These are phyloP conservation scores for Thecophora atra DNA, from an alignment of 2,888 invertebrate genomes.

Conservation along the genomic window DNA sequence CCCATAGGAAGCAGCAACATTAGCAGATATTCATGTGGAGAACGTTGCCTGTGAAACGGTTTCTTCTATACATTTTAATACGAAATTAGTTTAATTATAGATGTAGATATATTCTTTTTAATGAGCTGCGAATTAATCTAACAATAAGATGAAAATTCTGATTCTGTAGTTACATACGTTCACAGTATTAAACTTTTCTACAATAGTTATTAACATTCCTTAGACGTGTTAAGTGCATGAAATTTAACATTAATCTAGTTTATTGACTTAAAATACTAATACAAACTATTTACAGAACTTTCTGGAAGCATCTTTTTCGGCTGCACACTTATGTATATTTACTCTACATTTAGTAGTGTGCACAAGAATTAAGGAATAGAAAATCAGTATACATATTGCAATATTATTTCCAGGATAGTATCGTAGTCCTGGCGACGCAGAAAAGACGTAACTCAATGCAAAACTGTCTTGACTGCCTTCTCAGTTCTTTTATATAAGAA, in stretches of 20 bases:
- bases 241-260: conserved; percentile 3
- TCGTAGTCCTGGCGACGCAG: too few relatives aligned
- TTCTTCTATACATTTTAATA: conserved; percentile 19
- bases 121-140: conserved; percentile 8
- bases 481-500: background rate
- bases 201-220: conserved; percentile 2
- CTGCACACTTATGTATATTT: too few relatives aligned
- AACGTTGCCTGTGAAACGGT: background rate
- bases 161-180: conserved; percentile 13
- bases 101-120: conserved; percentile 9
- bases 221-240: too few relatives aligned
- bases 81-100: conserved; percentile 16
- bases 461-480: background rate
- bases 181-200: conserved; percentile 13
- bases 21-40: background rate
- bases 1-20: conserved; percentile 1
- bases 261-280: conserved; percentile 3
- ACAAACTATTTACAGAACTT: background rate
- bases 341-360: background rate
- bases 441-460: too few relatives aligned
- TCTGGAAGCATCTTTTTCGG: too few relatives aligned
- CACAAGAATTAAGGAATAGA: background rate
- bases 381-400: background rate
- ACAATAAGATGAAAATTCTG: conserved; percentile 31
- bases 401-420: background rate